These are phyloP conservation scores for Chamaetylas fuelleborni DNA, from an alignment of 2,113 vertebrate species.

Conservation along the genomic window DNA sequence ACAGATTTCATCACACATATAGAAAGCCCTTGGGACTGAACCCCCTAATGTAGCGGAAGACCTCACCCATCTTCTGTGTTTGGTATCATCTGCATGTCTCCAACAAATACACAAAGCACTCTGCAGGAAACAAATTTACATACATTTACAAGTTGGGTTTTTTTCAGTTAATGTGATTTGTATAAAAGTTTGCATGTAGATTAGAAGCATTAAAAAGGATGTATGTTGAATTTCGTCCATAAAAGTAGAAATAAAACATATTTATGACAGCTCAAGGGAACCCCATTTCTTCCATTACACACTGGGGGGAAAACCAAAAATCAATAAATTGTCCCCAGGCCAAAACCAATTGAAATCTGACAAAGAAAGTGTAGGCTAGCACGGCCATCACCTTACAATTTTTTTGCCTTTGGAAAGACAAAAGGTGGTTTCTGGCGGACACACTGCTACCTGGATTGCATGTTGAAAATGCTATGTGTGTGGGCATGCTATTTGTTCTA, in stretches of 20 bases:
- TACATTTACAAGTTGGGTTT: background rate
- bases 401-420: background rate
- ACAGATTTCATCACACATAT: background rate
- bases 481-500: background rate
- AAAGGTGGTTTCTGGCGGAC: background rate
- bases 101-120: constrained; percentile 82
- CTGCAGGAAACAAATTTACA: constrained; percentile 62
- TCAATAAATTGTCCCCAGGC: background rate
- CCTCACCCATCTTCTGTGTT: constrained; percentile 77
- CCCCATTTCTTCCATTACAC: background rate
- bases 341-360: background rate
- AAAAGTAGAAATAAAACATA: background rate
- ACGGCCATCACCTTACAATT: background rate
- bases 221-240: background rate
- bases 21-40: background rate
- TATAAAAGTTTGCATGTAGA: background rate
- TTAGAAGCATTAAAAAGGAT: background rate
- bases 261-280: background rate
- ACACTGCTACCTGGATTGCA: background rate
- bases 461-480: accelerated
- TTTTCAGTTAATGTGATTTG: background rate
- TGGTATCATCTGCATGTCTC: constrained; percentile 67
- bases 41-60: background rate
- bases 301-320: background rate
- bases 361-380: background rate